Percentiles rank a stretch among this genome's conserved stretches.
These are phyloP conservation scores for Coptotermes formosanus DNA, from an alignment of 1,140 invertebrate genomes.

Conservation along the genomic window DNA sequence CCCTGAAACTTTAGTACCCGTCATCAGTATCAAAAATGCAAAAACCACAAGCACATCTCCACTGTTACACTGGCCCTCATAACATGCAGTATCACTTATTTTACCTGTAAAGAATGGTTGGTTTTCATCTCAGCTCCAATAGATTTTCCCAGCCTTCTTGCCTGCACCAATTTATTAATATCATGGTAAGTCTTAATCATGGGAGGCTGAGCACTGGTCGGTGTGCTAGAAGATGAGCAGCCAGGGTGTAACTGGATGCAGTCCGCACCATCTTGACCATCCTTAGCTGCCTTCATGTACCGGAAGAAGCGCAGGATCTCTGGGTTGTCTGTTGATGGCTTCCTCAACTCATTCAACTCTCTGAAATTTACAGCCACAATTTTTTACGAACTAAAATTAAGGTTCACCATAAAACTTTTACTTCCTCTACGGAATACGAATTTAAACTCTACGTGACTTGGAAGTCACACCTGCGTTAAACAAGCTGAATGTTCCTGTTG, in stretches of 20 bases:
- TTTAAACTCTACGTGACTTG: no score
- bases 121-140: background rate
- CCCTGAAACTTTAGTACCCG: no score
- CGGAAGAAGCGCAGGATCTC: slow-evolving; percentile 82
- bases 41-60: no score
- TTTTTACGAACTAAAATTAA: background rate
- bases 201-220: slow-evolving; percentile 59
- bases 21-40: no score
- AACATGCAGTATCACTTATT: no score
- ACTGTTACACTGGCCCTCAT: no score
- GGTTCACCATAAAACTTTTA: no score
- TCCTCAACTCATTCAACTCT: slow-evolving; percentile 77
- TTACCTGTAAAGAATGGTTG: no score
- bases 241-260: slow-evolving; percentile 56
- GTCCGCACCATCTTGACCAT: slow-evolving; percentile 74
- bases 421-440: no score
- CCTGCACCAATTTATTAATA: slow-evolving; percentile 80
- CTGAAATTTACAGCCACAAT: slow-evolving; percentile 47
- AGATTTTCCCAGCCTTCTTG: slow-evolving; percentile 47
- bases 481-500: no score
- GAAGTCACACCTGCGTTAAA: no score
- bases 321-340: slow-evolving; percentile 77
- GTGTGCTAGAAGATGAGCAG: slow-evolving; percentile 50
- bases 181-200: slow-evolving; percentile 83
- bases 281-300: slow-evolving; percentile 84